Evolutionary conservation across 2,888 invertebrate genomes (phyloP).

Genomic region (Hypercompe scribonia): DNA sequence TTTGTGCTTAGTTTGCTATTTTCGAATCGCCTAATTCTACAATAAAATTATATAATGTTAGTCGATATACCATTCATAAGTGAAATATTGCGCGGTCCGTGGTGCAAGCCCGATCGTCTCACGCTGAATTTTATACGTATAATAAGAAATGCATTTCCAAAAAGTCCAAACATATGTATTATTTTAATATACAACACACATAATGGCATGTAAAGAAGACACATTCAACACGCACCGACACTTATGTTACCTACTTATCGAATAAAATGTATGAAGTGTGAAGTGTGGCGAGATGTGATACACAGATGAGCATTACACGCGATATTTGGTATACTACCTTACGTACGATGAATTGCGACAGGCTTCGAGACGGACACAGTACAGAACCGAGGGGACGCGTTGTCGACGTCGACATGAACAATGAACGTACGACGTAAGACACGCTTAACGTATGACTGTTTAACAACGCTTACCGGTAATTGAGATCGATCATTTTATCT

Average conservation of each 20-base stretch:
- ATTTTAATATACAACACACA: conserved; percentile 77
- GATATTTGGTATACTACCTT: conserved; percentile 52
- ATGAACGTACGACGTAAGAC: conserved; percentile 60
- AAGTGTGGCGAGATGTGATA: conserved; percentile 58
- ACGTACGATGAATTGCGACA: conserved; percentile 39
- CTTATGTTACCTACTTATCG: conserved; percentile 69
- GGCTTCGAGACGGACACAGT: conserved; percentile 69
- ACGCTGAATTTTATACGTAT: conserved; percentile 75
- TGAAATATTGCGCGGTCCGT: conserved; percentile 81
- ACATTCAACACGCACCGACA: conserved; percentile 81
- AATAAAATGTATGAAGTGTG: conserved; percentile 64
- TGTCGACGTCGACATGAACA: conserved; percentile 40
- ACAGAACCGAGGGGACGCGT: conserved; percentile 47
- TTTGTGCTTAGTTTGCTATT: conserved; percentile 79
- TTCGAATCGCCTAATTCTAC: conserved; percentile 75
- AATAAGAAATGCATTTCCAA: conserved; percentile 84
- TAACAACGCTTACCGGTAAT: conserved; percentile 80
- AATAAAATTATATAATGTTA: conserved; percentile 64
- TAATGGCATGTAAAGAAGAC: conserved; percentile 82
- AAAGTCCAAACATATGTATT: conserved; percentile 75
- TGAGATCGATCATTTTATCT: conserved; percentile 83
- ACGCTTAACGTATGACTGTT: conserved; percentile 67
- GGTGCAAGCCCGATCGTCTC: conserved; percentile 81
- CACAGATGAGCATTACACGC: conserved; percentile 46
- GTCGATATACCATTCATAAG: conserved; percentile 64